These are phyloP conservation scores for Saccopteryx bilineata DNA, from an alignment of 2,113 vertebrate species.

Conservation along the genomic window DNA sequence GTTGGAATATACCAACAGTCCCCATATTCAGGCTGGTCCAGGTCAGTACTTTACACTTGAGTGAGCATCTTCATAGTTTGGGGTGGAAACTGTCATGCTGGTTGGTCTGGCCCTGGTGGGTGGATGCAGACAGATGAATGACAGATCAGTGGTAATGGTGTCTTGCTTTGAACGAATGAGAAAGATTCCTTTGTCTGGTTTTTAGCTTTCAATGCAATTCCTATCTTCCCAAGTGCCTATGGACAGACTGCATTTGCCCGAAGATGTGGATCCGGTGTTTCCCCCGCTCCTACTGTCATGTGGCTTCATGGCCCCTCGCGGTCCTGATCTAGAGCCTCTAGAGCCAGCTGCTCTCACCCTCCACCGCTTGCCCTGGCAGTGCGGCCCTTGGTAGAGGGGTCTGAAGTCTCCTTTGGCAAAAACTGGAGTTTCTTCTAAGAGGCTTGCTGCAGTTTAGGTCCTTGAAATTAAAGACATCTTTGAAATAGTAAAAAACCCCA, in stretches of 20 bases:
- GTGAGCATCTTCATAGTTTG: neutral
- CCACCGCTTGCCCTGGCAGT: accelerated
- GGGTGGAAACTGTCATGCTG: neutral
- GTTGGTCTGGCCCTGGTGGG: neutral
- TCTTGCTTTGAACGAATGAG: neutral
- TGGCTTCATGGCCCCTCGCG: accelerated
- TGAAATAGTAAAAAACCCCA: neutral
- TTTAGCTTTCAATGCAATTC: neutral
- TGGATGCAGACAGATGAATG: neutral
- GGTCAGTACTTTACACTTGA: neutral
- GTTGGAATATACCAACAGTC: neutral
- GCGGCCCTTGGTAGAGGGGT: neutral
- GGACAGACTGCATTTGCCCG: neutral
- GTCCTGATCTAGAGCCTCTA: neutral
- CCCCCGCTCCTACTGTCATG: neutral
- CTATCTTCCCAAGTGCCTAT: neutral
- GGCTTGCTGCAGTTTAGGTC: neutral
- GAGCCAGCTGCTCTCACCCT: neutral
- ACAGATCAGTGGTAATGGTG: neutral
- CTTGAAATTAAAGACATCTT: neutral
- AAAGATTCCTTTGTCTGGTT: neutral
- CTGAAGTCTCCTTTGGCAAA: neutral
- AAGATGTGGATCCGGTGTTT: accelerated
- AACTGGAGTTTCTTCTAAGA: neutral
- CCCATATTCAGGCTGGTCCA: neutral